Conservation (phyloP, 2,797 vertebrate genomes). For the Channa striata region DNA sequence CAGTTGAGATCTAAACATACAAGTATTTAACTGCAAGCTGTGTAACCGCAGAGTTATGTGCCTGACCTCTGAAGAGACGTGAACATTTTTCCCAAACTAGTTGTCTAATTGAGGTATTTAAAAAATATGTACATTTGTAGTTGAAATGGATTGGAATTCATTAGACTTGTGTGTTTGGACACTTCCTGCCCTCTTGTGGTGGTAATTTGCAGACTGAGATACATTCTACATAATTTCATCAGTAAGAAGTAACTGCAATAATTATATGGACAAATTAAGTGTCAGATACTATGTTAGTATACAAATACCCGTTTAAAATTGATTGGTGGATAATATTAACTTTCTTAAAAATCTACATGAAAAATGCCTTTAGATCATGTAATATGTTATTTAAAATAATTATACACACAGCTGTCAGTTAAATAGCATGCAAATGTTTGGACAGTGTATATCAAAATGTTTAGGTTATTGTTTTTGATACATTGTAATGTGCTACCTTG, state of each 20-base stretch:
- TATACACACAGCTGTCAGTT: background rate
- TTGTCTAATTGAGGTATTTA: background rate
- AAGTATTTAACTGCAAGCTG: constrained; percentile 7
- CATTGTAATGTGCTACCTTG: constrained; percentile 4
- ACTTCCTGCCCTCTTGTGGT: constrained; percentile 86
- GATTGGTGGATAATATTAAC: background rate
- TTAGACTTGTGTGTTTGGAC: constrained; percentile 68
- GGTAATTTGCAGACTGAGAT: constrained; percentile 11
- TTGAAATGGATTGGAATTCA: constrained; percentile 31
- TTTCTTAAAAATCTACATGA: background rate
- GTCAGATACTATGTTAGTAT: background rate
- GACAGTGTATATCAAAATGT: background rate
- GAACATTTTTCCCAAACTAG: constrained; percentile 18
- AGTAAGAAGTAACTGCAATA: background rate
- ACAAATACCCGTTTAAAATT: background rate
- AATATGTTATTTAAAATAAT: constrained; percentile 5
- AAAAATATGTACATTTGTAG: constrained; percentile 1
- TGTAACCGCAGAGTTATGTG: constrained; percentile 21
- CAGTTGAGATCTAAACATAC: background rate
- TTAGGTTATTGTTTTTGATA: constrained; percentile 19
- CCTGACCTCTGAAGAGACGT: constrained; percentile 10
- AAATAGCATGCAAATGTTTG: background rate
- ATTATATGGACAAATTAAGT: background rate
- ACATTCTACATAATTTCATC: constrained; percentile 35
- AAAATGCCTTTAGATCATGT: background rate